Percentiles rank a stretch among this genome's conserved stretches.
phyloP scores from a whole-genome alignment of 2,113 vertebrate genomes.

The Tachysurus vachellii region DNA sequence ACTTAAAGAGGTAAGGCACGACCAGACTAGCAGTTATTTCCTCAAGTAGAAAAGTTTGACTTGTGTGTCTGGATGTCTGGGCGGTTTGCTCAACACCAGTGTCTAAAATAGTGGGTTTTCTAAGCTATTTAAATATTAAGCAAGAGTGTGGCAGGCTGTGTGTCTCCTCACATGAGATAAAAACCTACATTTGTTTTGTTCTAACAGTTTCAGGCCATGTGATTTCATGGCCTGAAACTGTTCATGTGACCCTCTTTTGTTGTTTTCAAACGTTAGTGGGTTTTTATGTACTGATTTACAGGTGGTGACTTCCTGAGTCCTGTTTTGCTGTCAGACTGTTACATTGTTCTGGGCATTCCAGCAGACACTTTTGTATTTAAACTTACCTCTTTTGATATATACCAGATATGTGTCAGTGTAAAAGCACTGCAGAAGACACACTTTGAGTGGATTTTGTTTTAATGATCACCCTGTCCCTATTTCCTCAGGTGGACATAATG shows the following conservation, averaged over 20 bases:
- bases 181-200: too few species aligned
- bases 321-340: neutral
- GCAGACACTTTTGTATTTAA: neutral
- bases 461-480: neutral
- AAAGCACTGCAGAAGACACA: neutral
- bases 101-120: neutral
- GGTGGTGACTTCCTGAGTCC: neutral
- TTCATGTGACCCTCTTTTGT: neutral
- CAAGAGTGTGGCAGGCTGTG: neutral
- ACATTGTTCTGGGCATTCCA: neutral
- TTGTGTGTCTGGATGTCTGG: neutral
- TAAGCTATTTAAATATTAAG: neutral
- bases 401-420: neutral
- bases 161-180: neutral
- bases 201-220: neutral
- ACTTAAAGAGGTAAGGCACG: slow-evolving; percentile 87
- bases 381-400: neutral
- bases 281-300: neutral
- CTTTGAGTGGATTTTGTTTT: neutral
- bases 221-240: neutral
- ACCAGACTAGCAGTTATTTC: neutral
- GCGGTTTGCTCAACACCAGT: neutral
- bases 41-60: neutral
- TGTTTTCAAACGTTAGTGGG: neutral
- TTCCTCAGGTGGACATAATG: slow-evolving; percentile 82